Base-by-base conservation (phyloP, 1,140 invertebrate species). In the Conus ventricosus region DNA sequence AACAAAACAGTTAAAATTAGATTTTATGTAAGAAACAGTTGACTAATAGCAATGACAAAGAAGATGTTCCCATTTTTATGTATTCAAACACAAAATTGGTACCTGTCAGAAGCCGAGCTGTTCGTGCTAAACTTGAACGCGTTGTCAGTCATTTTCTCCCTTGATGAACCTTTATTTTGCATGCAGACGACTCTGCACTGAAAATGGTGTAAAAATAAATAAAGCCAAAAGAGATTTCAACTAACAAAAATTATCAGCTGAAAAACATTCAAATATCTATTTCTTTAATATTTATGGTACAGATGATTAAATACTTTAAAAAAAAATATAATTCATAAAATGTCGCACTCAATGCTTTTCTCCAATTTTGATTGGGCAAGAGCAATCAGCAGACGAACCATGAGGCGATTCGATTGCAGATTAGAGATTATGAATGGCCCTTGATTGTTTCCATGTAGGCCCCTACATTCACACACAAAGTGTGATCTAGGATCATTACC, bases 91-190 rank as follows among this genome's bases (percentile, higher is more conserved):
- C 13, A 54, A 81, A 81, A 81, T 15, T 76, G n/a, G n/a, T 88
- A 92, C 91, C 93, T 93, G 86, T 93, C 93, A 80, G 91, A 92
- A n/a, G 89, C 88, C 15, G 89, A 90, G 78, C 91, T 90, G 20
- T 90, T 87, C 1, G 92, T 91, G 63, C 90, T 76, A 91, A 93
- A 93, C 84, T 91, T 91, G 90, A 93, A 93, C 25, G 89, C 90
- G 54, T 85, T 90, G 53, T 90, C 88, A 25, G 76, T 87, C 90
- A 90, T 88, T 82, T 84, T 81, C 82, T 54, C 53, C 53, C 17
- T 13, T 71, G 67, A 71, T 71, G 67, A 71, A 25, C 84, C 84
- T 55, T 85, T 57, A 85, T 85, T 15, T 55, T 55, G 57, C 13
- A 6, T 57, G 55, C 25, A 23, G 55, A 85, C 11, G 23, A 39